Evolutionary conservation across 2,797 vertebrate genomes (phyloP), one percentile per base, ranked within the genome.

Genomic region (Coluber constrictor): DNA sequence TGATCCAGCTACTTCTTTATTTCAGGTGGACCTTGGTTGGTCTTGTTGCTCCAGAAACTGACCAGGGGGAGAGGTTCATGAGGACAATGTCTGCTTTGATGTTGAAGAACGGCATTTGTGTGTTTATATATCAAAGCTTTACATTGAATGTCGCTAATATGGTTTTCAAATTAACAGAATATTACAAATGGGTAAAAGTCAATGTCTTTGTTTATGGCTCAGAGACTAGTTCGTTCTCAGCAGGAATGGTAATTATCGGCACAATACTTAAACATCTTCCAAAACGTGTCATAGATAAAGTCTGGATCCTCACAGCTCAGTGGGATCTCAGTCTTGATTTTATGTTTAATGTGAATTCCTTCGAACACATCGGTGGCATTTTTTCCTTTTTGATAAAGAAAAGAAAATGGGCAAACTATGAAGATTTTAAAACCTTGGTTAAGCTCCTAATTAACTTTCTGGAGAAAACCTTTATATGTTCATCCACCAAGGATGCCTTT

Each of bases 61-160:
- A 70, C 13, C 63, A 32, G 63, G 63, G 63, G 29, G 29, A 70
- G n/a, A 70, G 5, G 2, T 70, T 70, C 63, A 70, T 70, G n/a
- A 70, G 63, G 29, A 70, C 5, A 2, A 15, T 32, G n/a, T n/a
- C 63, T 32, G 6, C 63, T 15, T 15, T 70, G n/a, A 15, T 70
- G 63, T n/a, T 70, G 16, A 70, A 3, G 29, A 70, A 16, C 32
- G 63, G 29, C 29, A 32, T 70, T 15, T 70, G 63, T 70, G 29
- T 2, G 3, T 13, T 70, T 32, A 5, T 70, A 70, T 16, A 2
- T 15, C 63, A 70, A 70, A 70, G 29, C 2, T 15, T 70, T 70
- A n/a, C 13, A 0, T 0, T 66, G 13, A 15, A n/a, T n/a, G 12
- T 66, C 0, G 29, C 5, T 2, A 0, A 27, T 11, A 10, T 61